Base-by-base conservation (phyloP, 2,888 invertebrate genomes). In the Pterobdella sp. region DNA sequence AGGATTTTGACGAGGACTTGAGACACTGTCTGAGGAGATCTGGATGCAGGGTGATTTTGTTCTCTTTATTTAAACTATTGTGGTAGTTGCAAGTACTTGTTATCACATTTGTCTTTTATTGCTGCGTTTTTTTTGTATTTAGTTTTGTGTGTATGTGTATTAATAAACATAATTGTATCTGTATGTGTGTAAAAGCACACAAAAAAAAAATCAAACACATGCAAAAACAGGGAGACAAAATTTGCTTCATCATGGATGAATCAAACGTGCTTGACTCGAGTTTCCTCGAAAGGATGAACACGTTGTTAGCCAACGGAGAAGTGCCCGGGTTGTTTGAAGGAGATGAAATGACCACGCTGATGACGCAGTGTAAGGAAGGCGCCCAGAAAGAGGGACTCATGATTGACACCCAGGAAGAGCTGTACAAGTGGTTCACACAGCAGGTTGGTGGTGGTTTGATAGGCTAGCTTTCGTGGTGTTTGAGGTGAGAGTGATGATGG, bases 331-430 rank as follows among this genome's bases (percentile, higher is more conserved):
- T 86, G 78, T 85, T 86, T 81, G 84, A 85, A 82, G 88, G 97
- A 10, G 98, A 99, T 81, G 98, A 99, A 82, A 95, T 95, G 83
- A 94, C 96, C 1, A 96, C 97, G 0, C 86, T 99, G 74, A 98
- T 98, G 96, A 98, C 97, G 0, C 98, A 99, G 83, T 98, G 98
- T 84, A 98, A 98, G 84, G 98, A 98, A 85, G 97, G 97, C 1
- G 94, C 97, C 0, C 95, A 95, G 82, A 87, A 96, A 74, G 96
- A 97, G 85, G 98, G 98, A 2, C 87, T 95, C 64, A 98, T 98
- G 96, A 86, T 98, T 67, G 98, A 99, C 85, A 94, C 96, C 0
- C 92, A 91, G 79, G 98, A 99, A 84, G 98, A 99, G 84, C 86
- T 98, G 14, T 99, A 98, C 85, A 98, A 98, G 86, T 98, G 98